These are phyloP conservation scores for Eleutherodactylus coqui DNA, from an alignment of 2,797 vertebrate genomes.

Conservation along the genomic window DNA sequence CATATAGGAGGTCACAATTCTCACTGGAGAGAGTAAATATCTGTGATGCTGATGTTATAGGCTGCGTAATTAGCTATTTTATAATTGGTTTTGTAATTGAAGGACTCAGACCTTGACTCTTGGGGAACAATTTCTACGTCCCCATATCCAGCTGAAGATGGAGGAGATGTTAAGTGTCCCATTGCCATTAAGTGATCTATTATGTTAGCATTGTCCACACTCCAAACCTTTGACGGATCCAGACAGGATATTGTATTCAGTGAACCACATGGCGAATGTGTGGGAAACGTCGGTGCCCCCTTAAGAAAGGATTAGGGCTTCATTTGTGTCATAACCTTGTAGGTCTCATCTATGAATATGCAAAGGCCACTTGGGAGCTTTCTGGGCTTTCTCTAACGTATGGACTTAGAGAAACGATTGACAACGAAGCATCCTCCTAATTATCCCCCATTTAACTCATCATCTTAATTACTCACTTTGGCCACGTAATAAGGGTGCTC, in stretches of 20 bases:
- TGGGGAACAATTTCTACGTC: neutral
- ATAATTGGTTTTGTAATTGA: neutral
- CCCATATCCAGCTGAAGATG: neutral
- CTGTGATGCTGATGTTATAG: neutral
- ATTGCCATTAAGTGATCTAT: no score
- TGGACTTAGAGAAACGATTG: slow-evolving; percentile 1
- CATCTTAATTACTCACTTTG: slow-evolving; percentile 32
- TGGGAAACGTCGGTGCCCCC: neutral
- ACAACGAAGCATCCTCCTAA: slow-evolving; percentile 2
- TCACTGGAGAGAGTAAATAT: neutral
- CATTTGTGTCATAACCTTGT: slow-evolving; percentile 6
- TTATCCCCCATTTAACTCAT: slow-evolving; percentile 38
- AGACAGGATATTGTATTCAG: neutral
- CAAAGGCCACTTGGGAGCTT: slow-evolving; percentile 14
- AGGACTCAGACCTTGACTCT: neutral
- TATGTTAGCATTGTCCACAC: neutral
- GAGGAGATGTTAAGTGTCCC: neutral
- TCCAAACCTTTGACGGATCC: neutral
- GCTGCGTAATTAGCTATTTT: neutral
- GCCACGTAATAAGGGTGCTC: slow-evolving; percentile 8
- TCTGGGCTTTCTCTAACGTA: neutral
- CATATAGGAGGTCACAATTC: neutral
- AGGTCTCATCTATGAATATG: slow-evolving; percentile 46
- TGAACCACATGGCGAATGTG: slow-evolving; percentile 11
- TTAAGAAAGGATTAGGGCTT: slow-evolving; percentile 20